These are phyloP conservation scores for Trachelus iudaicus DNA, from an alignment of 2,888 invertebrate genomes.

Conservation along the genomic window DNA sequence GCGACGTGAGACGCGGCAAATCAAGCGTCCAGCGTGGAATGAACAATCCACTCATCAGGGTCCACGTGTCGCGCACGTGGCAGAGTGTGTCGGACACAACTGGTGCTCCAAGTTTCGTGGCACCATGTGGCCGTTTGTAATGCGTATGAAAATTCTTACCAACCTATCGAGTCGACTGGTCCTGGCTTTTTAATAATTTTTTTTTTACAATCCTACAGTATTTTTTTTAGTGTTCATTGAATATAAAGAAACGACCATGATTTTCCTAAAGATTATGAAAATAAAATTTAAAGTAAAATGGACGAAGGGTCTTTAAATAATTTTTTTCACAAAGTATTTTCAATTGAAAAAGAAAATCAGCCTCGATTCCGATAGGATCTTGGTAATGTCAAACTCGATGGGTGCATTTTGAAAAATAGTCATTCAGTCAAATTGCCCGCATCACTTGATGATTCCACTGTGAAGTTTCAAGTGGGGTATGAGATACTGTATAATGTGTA, in stretches of 20 bases:
- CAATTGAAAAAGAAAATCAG: not conserved
- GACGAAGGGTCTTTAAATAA: not conserved
- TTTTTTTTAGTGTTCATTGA: not conserved
- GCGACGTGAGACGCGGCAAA: constrained; percentile 3
- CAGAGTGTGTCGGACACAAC: constrained; percentile 60
- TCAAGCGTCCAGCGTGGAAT: constrained; percentile 41
- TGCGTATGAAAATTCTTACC: not conserved
- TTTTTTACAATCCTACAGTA: not conserved
- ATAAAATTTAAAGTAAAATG: not conserved
- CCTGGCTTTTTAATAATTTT: not conserved
- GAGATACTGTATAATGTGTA: not conserved
- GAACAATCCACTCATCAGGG: constrained; percentile 63
- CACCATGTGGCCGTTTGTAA: constrained; percentile 45
- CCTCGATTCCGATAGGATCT: too few relatives aligned
- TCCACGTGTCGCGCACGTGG: constrained; percentile 62
- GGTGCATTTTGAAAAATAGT: constrained; percentile 25
- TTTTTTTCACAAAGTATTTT: not conserved
- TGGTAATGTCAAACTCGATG: not conserved
- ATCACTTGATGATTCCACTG: constrained; percentile 21
- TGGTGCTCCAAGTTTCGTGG: constrained; percentile 56
- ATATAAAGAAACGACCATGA: not conserved
- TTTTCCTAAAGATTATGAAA: not conserved
- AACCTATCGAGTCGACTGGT: not conserved
- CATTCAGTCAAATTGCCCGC: constrained; percentile 35
- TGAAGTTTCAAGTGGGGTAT: not conserved